These are phyloP conservation scores for Apamea epomidion DNA, from an alignment of 2,888 invertebrate species.

Conservation along the genomic window DNA sequence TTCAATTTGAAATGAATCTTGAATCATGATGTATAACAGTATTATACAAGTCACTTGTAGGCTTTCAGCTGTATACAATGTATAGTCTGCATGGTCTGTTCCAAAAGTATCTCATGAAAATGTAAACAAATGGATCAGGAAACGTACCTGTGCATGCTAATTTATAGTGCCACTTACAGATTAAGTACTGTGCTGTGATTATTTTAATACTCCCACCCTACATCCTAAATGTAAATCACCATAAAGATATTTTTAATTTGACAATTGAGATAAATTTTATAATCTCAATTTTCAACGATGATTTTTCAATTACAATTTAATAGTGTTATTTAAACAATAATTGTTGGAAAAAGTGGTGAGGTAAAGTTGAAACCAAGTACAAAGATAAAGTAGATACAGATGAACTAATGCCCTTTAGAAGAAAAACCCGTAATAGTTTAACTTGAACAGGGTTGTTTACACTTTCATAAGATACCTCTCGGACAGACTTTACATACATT, in stretches of 20 bases:
- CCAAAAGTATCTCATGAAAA: not conserved
- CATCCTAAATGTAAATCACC: not conserved
- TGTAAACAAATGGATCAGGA: not conserved
- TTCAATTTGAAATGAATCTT: constrained; percentile 11
- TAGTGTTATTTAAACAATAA: not conserved
- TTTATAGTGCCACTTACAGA: not conserved
- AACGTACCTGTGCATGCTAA: not conserved
- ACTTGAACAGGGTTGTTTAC: not conserved
- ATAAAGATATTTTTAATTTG: not conserved
- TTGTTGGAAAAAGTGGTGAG: not conserved
- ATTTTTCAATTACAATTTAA: not conserved
- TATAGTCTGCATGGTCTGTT: not conserved
- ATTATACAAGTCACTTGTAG: constrained; percentile 1
- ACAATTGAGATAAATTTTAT: not conserved
- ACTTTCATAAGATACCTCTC: not conserved
- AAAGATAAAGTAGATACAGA: not conserved
- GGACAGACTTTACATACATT: too few species aligned
- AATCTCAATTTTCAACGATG: not conserved
- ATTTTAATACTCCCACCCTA: not conserved
- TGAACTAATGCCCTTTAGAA: not conserved
- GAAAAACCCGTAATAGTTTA: not conserved
- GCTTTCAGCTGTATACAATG: not conserved
- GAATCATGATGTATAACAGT: not conserved
- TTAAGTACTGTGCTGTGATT: not conserved
- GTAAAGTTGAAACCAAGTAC: not conserved